These are phyloP conservation scores for Drosophila paracracens DNA, from an alignment of 2,888 invertebrate genomes.

Conservation along the genomic window DNA sequence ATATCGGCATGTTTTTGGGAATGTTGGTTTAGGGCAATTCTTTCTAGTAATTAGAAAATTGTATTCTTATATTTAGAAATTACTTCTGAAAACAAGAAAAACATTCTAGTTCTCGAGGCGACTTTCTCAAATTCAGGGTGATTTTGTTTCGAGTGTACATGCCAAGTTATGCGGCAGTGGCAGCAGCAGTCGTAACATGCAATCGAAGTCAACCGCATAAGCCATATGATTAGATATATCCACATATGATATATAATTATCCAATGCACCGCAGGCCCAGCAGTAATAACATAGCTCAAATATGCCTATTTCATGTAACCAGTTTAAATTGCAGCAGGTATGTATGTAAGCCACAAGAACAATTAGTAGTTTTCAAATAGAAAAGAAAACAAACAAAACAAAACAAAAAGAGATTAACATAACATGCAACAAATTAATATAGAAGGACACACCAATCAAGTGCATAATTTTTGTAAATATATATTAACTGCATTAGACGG, in stretches of 20 bases:
- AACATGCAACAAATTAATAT: neutral
- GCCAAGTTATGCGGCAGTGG: neutral
- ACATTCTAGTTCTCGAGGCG: neutral
- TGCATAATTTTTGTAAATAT: slow-evolving; percentile 52
- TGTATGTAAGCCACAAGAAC: slow-evolving; percentile 17
- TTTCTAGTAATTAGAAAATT: neutral
- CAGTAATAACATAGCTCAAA: slow-evolving; percentile 47
- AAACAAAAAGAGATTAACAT: slow-evolving; percentile 3
- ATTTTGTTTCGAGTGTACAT: neutral
- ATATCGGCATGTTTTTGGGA: too few relatives aligned
- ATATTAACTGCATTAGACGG: slow-evolving; percentile 41
- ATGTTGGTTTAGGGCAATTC: too few relatives aligned
- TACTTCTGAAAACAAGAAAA: neutral
- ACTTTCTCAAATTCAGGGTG: neutral
- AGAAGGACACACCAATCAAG: slow-evolving; percentile 40
- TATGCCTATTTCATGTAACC: slow-evolving; percentile 51
- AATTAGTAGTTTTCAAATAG: slow-evolving; percentile 41
- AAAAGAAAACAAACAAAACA: slow-evolving; percentile 3
- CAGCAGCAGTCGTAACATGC: slow-evolving; percentile 22
- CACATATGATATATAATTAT: slow-evolving; percentile 27
- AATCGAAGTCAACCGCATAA: slow-evolving; percentile 53
- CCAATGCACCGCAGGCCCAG: slow-evolving; percentile 34
- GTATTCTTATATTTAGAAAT: neutral
- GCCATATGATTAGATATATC: slow-evolving; percentile 37
- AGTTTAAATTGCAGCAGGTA: slow-evolving; percentile 27